Conservation (phyloP, 2,113 vertebrate species). For the Emydocephalus ijimae region DNA sequence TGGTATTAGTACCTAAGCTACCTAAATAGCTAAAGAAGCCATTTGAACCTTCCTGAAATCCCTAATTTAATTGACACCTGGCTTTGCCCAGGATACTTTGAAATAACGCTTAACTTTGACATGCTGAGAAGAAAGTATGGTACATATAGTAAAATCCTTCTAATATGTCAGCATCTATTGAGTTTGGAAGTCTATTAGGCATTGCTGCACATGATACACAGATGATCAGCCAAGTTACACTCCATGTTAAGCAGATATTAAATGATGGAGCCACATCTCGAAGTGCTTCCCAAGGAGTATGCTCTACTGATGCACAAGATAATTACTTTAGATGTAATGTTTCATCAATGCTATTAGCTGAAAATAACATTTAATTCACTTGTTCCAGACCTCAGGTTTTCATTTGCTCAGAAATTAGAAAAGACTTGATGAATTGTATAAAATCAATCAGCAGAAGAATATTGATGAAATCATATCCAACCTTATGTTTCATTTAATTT, state of each 20-base stretch:
- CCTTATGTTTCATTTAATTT: slow-evolving; percentile 2
- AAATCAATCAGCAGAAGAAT: not conserved
- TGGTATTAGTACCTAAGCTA: too few species aligned
- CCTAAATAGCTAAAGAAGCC: too few species aligned
- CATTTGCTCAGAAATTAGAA: not conserved
- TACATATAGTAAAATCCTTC: not conserved
- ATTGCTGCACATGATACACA: not conserved
- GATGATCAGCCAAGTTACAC: too few species aligned
- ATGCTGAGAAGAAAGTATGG: not conserved
- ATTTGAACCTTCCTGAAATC: not conserved
- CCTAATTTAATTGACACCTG: not conserved
- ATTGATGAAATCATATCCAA: not conserved
- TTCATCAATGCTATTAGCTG: slow-evolving; percentile 8
- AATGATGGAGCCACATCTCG: not conserved
- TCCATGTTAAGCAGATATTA: not conserved
- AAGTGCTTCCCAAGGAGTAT: not conserved
- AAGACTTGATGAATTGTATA: not conserved
- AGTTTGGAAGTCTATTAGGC: not conserved
- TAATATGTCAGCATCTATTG: not conserved
- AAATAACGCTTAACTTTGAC: not conserved
- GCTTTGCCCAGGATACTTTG: not conserved
- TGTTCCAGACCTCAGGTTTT: slow-evolving; percentile 1
- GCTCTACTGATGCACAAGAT: not conserved
- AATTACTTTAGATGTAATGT: not conserved
- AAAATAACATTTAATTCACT: slow-evolving; percentile 3